Evolutionary conservation across 2,797 vertebrate genomes (phyloP).

Genomic region (Moxostoma hubbsi): DNA sequence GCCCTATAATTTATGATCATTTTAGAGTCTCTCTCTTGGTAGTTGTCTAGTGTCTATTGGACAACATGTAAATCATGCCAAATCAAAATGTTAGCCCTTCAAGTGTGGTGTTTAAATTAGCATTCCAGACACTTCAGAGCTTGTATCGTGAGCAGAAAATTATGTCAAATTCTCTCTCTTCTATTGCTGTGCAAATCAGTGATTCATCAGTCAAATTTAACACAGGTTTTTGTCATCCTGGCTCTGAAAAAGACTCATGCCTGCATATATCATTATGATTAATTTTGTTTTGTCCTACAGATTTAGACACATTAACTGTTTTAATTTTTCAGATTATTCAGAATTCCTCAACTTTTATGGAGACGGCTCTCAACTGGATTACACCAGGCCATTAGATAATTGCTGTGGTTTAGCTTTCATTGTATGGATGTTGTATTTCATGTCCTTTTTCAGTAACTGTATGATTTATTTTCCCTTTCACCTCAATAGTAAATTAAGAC

Average conservation of each 20-base stretch:
- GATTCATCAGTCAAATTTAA: conserved; percentile 19
- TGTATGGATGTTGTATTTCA: not conserved
- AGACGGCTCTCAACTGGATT: too few species aligned
- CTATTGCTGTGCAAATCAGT: not conserved
- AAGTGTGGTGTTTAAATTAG: not conserved
- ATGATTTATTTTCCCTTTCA: conserved; percentile 29
- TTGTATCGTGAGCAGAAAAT: conserved; percentile 7
- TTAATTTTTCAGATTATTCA: not conserved
- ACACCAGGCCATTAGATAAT: not conserved
- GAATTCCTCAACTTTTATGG: not conserved
- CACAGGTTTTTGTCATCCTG: not conserved
- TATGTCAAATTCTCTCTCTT: not conserved
- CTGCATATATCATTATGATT: not conserved
- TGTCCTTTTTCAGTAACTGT: not conserved
- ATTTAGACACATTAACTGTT: not conserved
- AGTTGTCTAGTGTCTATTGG: not conserved
- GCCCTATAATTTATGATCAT: not conserved
- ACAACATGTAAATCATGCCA: conserved; percentile 19
- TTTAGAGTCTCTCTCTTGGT: not conserved
- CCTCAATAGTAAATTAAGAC: conserved; percentile 86
- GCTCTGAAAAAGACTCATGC: conserved; percentile 28
- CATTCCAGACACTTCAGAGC: not conserved
- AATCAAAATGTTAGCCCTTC: conserved; percentile 29
- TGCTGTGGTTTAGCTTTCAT: not conserved
- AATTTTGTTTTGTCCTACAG: not conserved